A percentile compares a stretch with the other conserved stretches of the same genome.
phyloP scores from a whole-genome alignment of 2,797 vertebrate species.

The Pipistrellus pygmaeus region DNA sequence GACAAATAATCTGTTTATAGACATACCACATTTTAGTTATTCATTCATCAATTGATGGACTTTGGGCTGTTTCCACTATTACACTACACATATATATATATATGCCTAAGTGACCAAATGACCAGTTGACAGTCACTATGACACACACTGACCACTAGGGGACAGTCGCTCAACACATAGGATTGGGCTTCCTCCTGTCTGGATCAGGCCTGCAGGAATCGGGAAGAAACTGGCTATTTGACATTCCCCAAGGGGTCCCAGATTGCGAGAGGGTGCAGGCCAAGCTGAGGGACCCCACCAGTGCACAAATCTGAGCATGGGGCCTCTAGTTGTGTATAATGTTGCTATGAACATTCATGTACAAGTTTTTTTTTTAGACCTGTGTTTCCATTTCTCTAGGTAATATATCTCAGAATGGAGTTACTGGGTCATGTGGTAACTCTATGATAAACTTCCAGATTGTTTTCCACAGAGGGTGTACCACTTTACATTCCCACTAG shows the following conservation, averaged over 20 bases:
- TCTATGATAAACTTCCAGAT: neutral
- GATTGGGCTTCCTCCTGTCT: too few species aligned
- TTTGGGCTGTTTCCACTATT: neutral
- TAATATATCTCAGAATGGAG: neutral
- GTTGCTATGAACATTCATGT: neutral
- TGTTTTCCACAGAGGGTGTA: neutral
- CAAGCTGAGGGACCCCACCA: too few species aligned
- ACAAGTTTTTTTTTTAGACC: neutral
- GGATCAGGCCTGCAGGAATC: too few species aligned
- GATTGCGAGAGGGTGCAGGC: too few species aligned
- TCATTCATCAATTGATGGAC: neutral
- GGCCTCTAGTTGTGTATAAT: neutral
- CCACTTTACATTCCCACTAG: neutral
- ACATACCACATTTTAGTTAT: neutral
- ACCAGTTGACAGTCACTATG: too few species aligned
- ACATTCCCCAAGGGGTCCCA: too few species aligned
- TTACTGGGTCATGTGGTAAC: neutral
- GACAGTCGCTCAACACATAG: too few species aligned
- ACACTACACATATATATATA: neutral
- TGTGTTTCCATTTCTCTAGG: constrained; percentile 6
- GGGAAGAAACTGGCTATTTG: too few species aligned
- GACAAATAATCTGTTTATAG: neutral
- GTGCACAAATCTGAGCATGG: too few species aligned
- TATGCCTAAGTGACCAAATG: too few species aligned
- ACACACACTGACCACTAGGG: too few species aligned